phyloP scores from a whole-genome alignment of 2,113 vertebrate species.

The Entomyzon cyanotis region DNA sequence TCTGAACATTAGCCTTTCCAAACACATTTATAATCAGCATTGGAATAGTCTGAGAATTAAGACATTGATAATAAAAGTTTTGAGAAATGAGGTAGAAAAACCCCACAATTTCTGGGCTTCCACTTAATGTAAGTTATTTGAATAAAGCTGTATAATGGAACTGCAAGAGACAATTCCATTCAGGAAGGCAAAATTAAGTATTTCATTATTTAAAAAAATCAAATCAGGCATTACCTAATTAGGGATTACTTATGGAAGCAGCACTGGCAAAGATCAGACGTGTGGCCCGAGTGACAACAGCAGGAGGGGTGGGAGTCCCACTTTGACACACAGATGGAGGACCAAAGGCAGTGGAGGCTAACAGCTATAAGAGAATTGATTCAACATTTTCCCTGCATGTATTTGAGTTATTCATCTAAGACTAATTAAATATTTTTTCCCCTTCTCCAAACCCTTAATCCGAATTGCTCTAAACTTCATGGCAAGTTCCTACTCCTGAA shows the following conservation, averaged over 20 bases:
- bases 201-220: background rate
- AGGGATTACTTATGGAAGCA: background rate
- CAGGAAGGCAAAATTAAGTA: background rate
- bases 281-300: background rate
- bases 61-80: background rate
- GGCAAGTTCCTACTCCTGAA: background rate
- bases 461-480: background rate
- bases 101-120: background rate
- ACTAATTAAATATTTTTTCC: background rate
- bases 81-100: conserved; percentile 6
- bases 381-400: background rate
- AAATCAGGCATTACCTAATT: background rate
- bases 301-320: background rate
- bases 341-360: background rate
- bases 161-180: background rate
- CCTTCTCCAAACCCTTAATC: background rate
- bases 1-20: conserved; percentile 14
- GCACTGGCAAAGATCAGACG: background rate
- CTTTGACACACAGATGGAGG: background rate
- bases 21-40: background rate
- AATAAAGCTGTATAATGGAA: background rate
- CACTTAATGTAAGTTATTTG: background rate
- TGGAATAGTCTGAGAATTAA: background rate
- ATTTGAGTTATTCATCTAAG: background rate
- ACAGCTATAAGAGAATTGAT: background rate